Evolutionary conservation across 1,140 invertebrate species (phyloP).

Genomic region (Leptinotarsa undecemlineata): DNA sequence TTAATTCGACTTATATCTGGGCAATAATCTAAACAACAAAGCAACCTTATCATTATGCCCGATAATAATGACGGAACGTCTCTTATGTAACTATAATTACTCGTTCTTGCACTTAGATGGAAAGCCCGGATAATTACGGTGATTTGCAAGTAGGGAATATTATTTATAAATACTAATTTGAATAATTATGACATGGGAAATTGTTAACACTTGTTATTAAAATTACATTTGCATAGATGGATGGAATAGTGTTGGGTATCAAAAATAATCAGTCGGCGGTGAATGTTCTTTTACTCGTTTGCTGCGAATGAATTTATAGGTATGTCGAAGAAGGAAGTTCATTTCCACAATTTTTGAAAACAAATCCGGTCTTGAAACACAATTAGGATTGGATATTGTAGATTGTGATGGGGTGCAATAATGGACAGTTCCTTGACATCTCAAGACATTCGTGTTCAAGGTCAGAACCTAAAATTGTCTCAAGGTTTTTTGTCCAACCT

Average conservation of each 20-base stretch:
- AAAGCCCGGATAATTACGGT: conserved; percentile 6
- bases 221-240: background rate
- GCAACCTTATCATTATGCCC: conserved; percentile 20
- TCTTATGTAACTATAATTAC: conserved; percentile 18
- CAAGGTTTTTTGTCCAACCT: no score
- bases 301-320: no score
- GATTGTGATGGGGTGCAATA: no score
- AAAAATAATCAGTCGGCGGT: background rate
- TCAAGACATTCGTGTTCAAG: no score
- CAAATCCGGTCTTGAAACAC: no score
- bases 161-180: background rate
- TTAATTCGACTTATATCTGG: conserved; percentile 21
- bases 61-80: conserved; percentile 15
- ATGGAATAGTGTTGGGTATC: background rate
- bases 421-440: no score
- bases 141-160: background rate
- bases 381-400: no score
- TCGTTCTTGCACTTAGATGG: conserved; percentile 11
- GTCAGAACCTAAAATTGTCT: no score
- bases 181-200: conserved; percentile 3
- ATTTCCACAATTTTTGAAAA: no score
- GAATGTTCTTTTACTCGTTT: no score
- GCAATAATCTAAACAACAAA: conserved; percentile 19
- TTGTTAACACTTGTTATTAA: conserved; percentile 1
- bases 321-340: no score